phyloP scores from a whole-genome alignment of 2,113 vertebrate species.

The Copsychus sechellarum region DNA sequence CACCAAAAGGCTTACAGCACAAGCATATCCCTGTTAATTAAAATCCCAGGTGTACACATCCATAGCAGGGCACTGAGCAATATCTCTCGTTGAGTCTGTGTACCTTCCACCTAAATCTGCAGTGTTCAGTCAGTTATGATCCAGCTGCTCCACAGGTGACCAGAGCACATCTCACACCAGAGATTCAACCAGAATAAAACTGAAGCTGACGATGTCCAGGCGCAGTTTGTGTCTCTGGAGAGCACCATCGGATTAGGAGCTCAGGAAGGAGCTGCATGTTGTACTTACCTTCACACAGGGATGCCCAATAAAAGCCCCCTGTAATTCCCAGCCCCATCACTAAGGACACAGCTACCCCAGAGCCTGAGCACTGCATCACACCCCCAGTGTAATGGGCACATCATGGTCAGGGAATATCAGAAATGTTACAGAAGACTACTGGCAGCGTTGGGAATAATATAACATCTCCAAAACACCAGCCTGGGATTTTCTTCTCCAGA shows the following conservation, averaged over 20 bases:
- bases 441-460: background rate
- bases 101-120: background rate
- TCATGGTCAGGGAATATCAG: fast-evolving
- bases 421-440: background rate
- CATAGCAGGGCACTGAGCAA: background rate
- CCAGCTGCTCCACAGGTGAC: background rate
- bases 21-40: background rate
- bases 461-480: background rate
- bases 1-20: background rate
- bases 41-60: fast-evolving
- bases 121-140: background rate
- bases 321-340: background rate
- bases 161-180: fast-evolving
- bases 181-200: background rate
- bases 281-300: background rate
- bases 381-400: background rate
- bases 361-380: background rate
- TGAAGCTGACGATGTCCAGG: background rate
- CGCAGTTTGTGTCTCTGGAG: fast-evolving
- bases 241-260: fast-evolving
- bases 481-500: background rate
- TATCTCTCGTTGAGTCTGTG: background rate
- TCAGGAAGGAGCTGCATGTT: background rate
- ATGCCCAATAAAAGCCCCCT: background rate
- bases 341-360: background rate